Evolutionary conservation across 1,140 invertebrate genomes (phyloP).

Genomic region (Holcopasites calliopsidis): DNA sequence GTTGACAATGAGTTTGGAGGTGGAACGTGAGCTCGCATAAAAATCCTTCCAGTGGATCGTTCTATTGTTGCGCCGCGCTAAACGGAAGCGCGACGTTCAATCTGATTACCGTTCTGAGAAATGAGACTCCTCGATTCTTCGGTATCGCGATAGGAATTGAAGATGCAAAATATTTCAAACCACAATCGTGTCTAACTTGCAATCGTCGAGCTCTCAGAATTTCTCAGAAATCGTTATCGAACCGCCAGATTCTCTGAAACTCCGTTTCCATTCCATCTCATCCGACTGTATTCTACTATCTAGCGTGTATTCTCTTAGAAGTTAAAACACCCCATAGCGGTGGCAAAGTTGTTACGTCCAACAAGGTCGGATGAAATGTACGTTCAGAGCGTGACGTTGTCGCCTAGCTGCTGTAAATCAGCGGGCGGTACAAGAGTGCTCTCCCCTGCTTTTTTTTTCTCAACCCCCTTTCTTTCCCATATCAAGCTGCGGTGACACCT

Average conservation of each 20-base stretch:
- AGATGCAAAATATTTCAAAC: no score
- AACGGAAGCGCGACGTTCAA: background rate
- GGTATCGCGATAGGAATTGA: background rate
- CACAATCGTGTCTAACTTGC: no score
- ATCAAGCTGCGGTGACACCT: background rate
- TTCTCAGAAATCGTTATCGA: no score
- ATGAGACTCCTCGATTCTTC: background rate
- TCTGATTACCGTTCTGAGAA: background rate
- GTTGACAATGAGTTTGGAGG: background rate
- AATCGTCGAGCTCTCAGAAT: no score
- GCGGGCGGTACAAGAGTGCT: background rate
- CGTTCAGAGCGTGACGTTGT: slow-evolving; percentile 43
- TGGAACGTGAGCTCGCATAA: slow-evolving; percentile 25
- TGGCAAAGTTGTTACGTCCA: slow-evolving; percentile 44
- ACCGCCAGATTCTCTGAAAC: no score
- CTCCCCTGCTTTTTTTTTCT: background rate
- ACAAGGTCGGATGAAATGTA: slow-evolving; percentile 47
- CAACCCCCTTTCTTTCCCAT: background rate
- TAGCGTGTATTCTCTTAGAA: no score
- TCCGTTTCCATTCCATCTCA: no score
- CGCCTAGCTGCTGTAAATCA: slow-evolving; percentile 48
- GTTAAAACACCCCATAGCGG: background rate
- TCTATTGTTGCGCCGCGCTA: background rate
- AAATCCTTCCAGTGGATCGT: background rate
- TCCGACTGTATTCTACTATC: no score